Evolutionary conservation across 2,113 vertebrate species (phyloP).

Genomic region (Poeciliopsis occidentalis): DNA sequence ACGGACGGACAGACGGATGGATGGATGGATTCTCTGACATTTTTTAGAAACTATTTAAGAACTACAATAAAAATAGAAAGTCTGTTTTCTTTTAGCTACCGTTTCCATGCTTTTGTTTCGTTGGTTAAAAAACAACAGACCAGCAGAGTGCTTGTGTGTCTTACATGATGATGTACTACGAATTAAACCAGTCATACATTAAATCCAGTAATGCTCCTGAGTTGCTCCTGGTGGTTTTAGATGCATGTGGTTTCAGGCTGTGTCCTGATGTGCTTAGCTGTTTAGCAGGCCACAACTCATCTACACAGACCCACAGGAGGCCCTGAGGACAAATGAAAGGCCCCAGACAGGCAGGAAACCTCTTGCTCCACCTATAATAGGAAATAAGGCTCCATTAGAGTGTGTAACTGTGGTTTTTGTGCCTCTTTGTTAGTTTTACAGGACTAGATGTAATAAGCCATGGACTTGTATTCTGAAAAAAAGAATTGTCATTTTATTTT

Average conservation of each 20-base stretch:
- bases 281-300: constrained; percentile 49
- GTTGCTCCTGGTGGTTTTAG: constrained; percentile 35
- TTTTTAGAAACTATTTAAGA: too few relatives aligned
- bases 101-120: not conserved
- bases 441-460: not conserved
- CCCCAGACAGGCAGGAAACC: constrained; percentile 36
- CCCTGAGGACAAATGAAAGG: constrained; percentile 42
- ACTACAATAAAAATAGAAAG: too few relatives aligned
- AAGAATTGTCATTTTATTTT: not conserved
- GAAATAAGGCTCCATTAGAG: constrained; percentile 48
- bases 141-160: not conserved
- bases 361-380: constrained; percentile 43
- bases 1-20: too few relatives aligned
- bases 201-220: constrained; percentile 19
- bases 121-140: not conserved
- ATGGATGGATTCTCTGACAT: too few relatives aligned
- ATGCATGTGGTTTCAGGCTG: constrained; percentile 50
- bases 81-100: not conserved
- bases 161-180: not conserved
- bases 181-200: constrained; percentile 23
- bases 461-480: too few relatives aligned
- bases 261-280: constrained; percentile 53
- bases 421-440: not conserved
- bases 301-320: constrained; percentile 25
- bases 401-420: constrained; percentile 24